phyloP scores from a whole-genome alignment of 2,797 vertebrate genomes.

The Propithecus perrieri region DNA sequence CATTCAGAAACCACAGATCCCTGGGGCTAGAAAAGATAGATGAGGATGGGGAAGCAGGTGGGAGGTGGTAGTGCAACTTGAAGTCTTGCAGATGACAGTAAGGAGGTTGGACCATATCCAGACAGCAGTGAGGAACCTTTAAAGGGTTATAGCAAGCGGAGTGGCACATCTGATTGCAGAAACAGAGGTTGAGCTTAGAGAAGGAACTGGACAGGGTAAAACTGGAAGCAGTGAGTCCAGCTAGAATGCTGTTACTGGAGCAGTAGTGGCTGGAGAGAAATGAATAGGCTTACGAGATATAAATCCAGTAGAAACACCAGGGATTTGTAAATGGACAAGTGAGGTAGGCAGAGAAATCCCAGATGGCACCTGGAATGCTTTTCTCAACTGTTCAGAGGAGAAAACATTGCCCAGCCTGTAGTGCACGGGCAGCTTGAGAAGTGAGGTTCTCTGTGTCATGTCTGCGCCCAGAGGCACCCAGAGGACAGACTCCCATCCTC shows the following conservation, averaged over 20 bases:
- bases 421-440: fast-evolving
- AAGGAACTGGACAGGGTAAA: not conserved
- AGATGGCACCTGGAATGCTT: not conserved
- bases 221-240: not conserved
- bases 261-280: not conserved
- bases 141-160: not conserved
- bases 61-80: not conserved
- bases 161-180: not conserved
- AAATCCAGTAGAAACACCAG: not conserved
- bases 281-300: not conserved
- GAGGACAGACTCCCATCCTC: not conserved
- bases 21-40: not conserved
- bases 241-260: not conserved
- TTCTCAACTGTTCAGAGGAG: not conserved
- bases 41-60: not conserved
- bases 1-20: not conserved
- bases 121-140: not conserved
- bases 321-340: not conserved
- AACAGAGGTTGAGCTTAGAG: not conserved
- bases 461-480: not conserved
- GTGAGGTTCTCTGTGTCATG: not conserved
- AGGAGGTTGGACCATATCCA: not conserved
- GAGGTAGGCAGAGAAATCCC: not conserved
- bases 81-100: not conserved
- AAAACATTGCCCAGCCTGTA: not conserved